Base-by-base conservation (phyloP, 2,888 invertebrate species). In the Cosmorhoe ocellata region DNA sequence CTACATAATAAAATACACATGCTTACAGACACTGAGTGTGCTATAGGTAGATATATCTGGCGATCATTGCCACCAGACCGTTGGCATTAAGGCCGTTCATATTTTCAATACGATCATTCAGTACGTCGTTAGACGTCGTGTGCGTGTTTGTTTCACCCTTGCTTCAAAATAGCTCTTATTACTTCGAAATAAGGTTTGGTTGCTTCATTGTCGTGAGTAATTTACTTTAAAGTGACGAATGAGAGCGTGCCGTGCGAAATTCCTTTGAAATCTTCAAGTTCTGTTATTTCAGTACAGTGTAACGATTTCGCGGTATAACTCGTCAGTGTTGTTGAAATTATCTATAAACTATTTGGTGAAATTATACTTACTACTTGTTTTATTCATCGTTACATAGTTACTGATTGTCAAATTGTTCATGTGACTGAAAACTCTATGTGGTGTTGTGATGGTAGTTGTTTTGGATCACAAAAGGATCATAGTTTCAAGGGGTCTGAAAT, bases 171-270 rank as follows among this genome's bases (percentile, higher is more conserved):
- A 64, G 64, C 49, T 64, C 51, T 59, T 58, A 56, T 57, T 53
- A 64, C 60, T 33, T 42, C 0, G 56, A 9, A 43, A 56, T 64
- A 68, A 59, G 52, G 67, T 66, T 67, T 56, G 49, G 14, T 66
- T 60, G 57, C 63, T 31, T 13, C 11, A 32, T 56, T 60, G 69
- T 66, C 56, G 67, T 66, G 71, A 61, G 76, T 83, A 85, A 87
- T 81, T n/a, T 81, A 79, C 69, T 74, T 66, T 73, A 77, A 81
- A 73, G 76, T 79, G 82, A 84, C 81, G 81, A 79, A 83, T 80
- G 69, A 71, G 74, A 71, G 69, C 76, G 79, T 80, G 81, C 69
- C 76, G 79, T 81, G 83, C 74, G 79, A 84, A 84, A 84, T 84
- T 81, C 75, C 80, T 80, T 72, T 80, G 80, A 82, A 80, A 82